Conservation (phyloP, 2,113 vertebrate genomes). For the Himantopus leucocephalus region DNA sequence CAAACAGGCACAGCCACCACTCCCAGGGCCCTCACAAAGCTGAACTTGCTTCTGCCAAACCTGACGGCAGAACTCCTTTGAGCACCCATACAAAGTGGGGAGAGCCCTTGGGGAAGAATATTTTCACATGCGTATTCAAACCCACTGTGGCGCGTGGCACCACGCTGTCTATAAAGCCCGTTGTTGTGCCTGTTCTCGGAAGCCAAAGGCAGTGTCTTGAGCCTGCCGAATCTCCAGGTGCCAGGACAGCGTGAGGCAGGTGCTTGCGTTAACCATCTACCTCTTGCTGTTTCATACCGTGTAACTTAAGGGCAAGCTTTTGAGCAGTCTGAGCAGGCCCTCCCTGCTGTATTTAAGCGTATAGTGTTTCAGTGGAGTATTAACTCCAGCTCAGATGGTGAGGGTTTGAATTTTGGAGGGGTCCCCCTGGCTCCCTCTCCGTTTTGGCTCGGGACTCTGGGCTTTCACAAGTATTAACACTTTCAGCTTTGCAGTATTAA, state of each 20-base stretch:
- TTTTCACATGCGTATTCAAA: rapidly evolving
- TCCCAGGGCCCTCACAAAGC: not conserved
- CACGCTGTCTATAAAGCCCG: rapidly evolving
- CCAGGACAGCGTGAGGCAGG: not conserved
- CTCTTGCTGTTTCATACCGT: not conserved
- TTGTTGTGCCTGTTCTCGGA: not conserved
- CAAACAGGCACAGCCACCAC: not conserved
- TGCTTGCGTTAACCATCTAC: not conserved
- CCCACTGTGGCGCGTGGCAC: rapidly evolving
- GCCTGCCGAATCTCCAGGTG: not conserved
- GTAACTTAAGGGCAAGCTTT: not conserved
- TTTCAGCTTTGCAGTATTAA: not conserved
- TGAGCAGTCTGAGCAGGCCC: constrained; percentile 7
- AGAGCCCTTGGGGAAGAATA: not conserved
- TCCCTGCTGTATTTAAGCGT: not conserved
- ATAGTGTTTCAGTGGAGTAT: not conserved
- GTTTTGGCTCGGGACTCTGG: not conserved
- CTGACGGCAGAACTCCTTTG: not conserved
- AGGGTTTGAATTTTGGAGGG: not conserved
- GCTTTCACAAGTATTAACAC: not conserved
- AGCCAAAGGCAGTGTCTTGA: not conserved
- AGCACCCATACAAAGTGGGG: rapidly evolving
- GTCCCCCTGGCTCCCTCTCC: rapidly evolving
- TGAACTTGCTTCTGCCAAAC: not conserved
- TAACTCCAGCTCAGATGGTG: not conserved